phyloP scores from a whole-genome alignment of 2,888 invertebrate genomes.

The Lasioglossum oenotherae region DNA sequence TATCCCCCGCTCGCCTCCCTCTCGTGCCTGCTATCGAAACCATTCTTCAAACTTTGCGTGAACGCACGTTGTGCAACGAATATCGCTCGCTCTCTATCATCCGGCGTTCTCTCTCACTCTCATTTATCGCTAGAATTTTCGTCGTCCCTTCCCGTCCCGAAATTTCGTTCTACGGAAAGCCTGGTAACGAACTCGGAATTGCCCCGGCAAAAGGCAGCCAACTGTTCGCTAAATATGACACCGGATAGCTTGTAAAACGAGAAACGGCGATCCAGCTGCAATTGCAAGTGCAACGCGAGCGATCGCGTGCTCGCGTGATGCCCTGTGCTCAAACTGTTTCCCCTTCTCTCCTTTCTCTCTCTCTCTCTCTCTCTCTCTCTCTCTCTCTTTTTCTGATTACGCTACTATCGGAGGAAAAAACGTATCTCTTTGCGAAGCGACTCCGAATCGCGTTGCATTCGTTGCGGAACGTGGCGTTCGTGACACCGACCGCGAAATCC shows the following conservation, averaged over 20 bases:
- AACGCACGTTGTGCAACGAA: background rate
- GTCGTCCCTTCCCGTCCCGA: background rate
- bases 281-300: constrained; percentile 33
- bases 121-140: background rate
- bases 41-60: constrained; percentile 20
- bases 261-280: constrained; percentile 19
- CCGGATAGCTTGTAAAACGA: background rate
- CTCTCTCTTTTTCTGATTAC: constrained; percentile 26
- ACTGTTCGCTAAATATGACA: constrained; percentile 14
- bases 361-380: background rate
- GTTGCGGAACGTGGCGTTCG: constrained; percentile 17
- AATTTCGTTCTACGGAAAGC: background rate
- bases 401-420: constrained; percentile 41
- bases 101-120: background rate
- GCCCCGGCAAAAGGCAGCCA: background rate
- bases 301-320: constrained; percentile 66
- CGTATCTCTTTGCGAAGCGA: constrained; percentile 29
- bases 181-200: background rate
- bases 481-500: constrained; percentile 22
- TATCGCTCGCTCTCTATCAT: background rate
- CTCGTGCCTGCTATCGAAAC: background rate
- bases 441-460: constrained; percentile 34
- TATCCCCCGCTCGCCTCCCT: background rate
- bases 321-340: constrained; percentile 37
- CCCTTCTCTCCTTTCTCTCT: background rate